A percentile compares a stretch with the other conserved stretches of the same genome.
Conservation (phyloP, 2,888 invertebrate genomes). For the Rutpela maculata region DNA sequence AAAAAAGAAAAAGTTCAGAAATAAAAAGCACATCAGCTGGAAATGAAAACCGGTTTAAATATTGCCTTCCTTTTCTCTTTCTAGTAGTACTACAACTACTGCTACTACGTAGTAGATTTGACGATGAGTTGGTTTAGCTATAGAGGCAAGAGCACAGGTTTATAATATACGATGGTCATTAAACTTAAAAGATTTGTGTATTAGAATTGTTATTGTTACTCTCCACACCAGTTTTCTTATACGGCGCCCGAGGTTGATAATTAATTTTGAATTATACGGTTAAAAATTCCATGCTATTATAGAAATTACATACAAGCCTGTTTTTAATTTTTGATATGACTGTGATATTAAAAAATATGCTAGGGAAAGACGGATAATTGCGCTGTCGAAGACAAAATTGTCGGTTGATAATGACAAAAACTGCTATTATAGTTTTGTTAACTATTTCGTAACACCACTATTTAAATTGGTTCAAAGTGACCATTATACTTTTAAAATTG, state of each 20-base stretch:
- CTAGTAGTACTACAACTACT: conserved; percentile 73
- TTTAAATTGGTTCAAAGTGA: too few relatives aligned
- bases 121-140: conserved; percentile 62
- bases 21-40: conserved; percentile 74
- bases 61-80: conserved; percentile 69
- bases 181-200: conserved; percentile 49
- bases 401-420: background rate
- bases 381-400: background rate
- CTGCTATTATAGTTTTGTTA: background rate
- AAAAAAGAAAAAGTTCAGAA: conserved; percentile 70
- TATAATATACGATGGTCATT: conserved; percentile 51
- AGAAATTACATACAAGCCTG: conserved; percentile 27
- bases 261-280: conserved; percentile 42
- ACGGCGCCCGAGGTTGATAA: conserved; percentile 43
- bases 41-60: conserved; percentile 72
- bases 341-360: conserved; percentile 17
- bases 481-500: too few relatives aligned
- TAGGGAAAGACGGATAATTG: background rate
- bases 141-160: conserved; percentile 42
- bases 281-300: conserved; percentile 35
- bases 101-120: conserved; percentile 72
- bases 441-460: too few relatives aligned
- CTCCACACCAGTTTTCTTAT: conserved; percentile 40
- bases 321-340: background rate
- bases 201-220: conserved; percentile 47